phyloP scores from a whole-genome alignment of 1,140 invertebrate species.

The Ceratitis capitata region DNA sequence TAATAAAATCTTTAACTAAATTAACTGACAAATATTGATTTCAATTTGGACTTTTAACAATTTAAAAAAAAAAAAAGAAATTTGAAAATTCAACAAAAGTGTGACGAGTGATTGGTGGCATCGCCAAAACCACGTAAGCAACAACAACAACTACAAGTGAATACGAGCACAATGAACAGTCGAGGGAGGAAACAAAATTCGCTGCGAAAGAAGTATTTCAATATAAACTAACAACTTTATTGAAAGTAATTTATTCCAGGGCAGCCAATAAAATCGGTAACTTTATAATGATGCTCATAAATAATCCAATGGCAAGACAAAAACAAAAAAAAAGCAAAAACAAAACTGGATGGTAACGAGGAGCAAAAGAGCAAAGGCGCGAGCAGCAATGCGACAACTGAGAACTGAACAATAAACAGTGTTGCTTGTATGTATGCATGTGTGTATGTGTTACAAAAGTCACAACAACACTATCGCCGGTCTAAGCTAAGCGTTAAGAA shows the following conservation, averaged over 20 bases:
- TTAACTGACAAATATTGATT: background rate
- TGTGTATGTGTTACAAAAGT: background rate
- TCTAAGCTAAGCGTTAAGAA: background rate
- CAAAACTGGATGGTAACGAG: background rate
- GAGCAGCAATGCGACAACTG: background rate
- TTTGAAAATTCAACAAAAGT: slow-evolving; percentile 35
- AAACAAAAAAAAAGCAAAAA: background rate
- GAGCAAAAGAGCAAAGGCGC: background rate
- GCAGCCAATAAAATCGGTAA: slow-evolving; percentile 40
- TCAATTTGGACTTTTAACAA: no score
- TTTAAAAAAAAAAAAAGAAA: background rate
- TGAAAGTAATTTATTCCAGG: slow-evolving; percentile 43
- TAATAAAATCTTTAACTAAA: background rate
- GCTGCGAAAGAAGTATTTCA: background rate
- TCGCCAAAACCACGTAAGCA: background rate
- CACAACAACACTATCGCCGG: background rate
- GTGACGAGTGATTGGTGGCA: slow-evolving; percentile 35
- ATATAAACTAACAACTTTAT: slow-evolving; percentile 44
- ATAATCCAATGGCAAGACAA: slow-evolving; percentile 20
- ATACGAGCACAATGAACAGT: background rate
- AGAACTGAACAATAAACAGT: background rate
- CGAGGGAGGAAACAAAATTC: no score
- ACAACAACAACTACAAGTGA: no score
- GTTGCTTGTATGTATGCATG: background rate
- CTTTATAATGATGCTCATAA: slow-evolving; percentile 43